These are phyloP conservation scores for Eristalis arbustorum DNA, from an alignment of 2,888 invertebrate genomes.

Conservation along the genomic window DNA sequence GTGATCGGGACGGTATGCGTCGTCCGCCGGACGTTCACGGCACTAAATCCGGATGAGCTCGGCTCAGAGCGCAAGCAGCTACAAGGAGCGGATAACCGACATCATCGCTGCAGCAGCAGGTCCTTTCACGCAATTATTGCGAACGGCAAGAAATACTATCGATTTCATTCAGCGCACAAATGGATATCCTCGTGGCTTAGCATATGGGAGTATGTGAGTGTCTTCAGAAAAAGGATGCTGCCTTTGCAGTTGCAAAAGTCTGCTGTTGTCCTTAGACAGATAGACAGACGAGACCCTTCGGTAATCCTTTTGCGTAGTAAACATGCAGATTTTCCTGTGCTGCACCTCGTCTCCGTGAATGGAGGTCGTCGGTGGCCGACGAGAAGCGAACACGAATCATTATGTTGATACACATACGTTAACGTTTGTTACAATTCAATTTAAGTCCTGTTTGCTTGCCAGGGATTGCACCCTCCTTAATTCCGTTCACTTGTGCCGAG, in stretches of 20 bases:
- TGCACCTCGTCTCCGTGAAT: slow-evolving; percentile 22
- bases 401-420: slow-evolving; percentile 44
- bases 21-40: not conserved
- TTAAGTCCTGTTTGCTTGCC: slow-evolving; percentile 42
- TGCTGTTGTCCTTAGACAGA: not conserved
- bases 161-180: slow-evolving; percentile 45
- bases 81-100: slow-evolving; percentile 23
- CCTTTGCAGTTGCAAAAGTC: not conserved
- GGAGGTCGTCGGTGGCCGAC: slow-evolving; percentile 10
- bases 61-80: slow-evolving; percentile 29
- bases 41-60: slow-evolving; percentile 45
- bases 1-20: not conserved
- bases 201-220: slow-evolving; percentile 16
- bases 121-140: not conserved
- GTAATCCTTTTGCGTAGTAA: slow-evolving; percentile 59
- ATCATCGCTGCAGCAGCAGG: not conserved
- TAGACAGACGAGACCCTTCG: no score
- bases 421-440: slow-evolving; percentile 53
- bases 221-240: slow-evolving; percentile 26
- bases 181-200: slow-evolving; percentile 7
- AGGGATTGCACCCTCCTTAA: slow-evolving; percentile 30
- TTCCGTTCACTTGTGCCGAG: slow-evolving; percentile 4
- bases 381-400: slow-evolving; percentile 23
- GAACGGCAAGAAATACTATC: slow-evolving; percentile 12
- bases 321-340: slow-evolving; percentile 53